Evolutionary conservation across 2,797 vertebrate species (phyloP).

Genomic region (Myotis findleyi): DNA sequence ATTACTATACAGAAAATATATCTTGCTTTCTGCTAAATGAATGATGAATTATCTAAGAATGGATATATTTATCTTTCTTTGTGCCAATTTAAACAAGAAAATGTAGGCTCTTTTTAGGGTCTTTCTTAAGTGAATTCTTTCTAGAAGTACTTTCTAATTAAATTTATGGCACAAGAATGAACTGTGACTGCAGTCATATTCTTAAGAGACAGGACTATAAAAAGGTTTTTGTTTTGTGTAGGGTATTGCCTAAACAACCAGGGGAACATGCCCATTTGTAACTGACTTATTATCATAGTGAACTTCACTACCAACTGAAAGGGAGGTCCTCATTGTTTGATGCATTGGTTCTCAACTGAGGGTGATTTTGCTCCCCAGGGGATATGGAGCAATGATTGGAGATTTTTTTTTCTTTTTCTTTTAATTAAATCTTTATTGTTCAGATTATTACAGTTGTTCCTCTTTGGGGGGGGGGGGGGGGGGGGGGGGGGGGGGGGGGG

Average conservation of each 20-base stretch:
- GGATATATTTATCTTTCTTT: too few relatives aligned
- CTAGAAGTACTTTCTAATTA: slow-evolving; percentile 28
- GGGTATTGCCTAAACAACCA: background rate
- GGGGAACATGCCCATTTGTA: background rate
- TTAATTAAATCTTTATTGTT: too few relatives aligned
- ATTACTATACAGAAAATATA: background rate
- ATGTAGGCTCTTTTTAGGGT: background rate
- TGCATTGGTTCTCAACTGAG: background rate
- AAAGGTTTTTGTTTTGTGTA: background rate
- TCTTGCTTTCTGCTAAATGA: slow-evolving; percentile 13
- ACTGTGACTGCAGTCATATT: background rate
- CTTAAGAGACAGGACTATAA: background rate
- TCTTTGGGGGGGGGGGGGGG: too few relatives aligned
- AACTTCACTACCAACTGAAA: background rate
- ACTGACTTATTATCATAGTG: background rate
- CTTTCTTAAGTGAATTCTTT: background rate
- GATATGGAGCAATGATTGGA: background rate
- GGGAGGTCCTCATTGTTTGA: background rate
- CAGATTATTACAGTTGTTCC: too few relatives aligned
- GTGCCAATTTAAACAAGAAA: background rate
- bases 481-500: too few relatives aligned
- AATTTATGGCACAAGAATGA: background rate
- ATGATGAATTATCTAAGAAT: background rate
- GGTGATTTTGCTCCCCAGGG: background rate
- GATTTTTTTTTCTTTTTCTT: background rate